Evolutionary conservation across 2,797 vertebrate species (phyloP), one percentile per base, ranked within the genome.

Genomic region (Tolypeutes matacus): DNA sequence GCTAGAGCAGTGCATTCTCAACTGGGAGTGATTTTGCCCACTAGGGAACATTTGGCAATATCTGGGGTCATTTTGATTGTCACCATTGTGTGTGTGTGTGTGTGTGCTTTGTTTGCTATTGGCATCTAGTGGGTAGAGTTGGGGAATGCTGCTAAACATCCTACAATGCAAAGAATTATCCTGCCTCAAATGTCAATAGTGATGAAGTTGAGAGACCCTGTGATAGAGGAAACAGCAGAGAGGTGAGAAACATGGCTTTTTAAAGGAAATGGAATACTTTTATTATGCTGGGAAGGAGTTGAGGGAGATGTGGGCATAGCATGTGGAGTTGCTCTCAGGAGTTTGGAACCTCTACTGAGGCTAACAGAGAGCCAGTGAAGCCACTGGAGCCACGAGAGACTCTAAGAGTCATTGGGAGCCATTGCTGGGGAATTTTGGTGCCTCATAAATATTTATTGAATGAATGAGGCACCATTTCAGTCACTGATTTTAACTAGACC

Each of bases 331-430:
- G 75, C 27, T 2, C 4, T 25, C 6, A 18, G 39, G 70, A n/a
- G 65, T 23, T 64, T 13, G 21, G 17, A 49, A 23, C 72, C 12
- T 39, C 27, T 81, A 46, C n/a, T 36, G 49, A 81, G 29, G 11
- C 17, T 5, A 4, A 4, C 5, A n/a, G 53, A 89, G 27, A 75
- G 18, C 18, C 7, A 65, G 36, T 3, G 27, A 42, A 46, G 36
- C 31, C 11, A 0, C 0, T 20, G 17, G 64, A 1, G 5, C 25
- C 34, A 10, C 27, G 51, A 5, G 7, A 80, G 51, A 29, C 49
- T 42, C 39, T 17, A 64, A 88, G 34, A 8, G 86, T 49, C 85
- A 10, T 3, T 6, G n/a, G 73, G 51, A 80, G 27, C 51, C 15
- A 3, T 17, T 8, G 14, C 18, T 56, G 34, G 49, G 53, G 27